Evolutionary conservation across 2,113 vertebrate genomes (phyloP).

Genomic region (Ceratotherium simum): DNA sequence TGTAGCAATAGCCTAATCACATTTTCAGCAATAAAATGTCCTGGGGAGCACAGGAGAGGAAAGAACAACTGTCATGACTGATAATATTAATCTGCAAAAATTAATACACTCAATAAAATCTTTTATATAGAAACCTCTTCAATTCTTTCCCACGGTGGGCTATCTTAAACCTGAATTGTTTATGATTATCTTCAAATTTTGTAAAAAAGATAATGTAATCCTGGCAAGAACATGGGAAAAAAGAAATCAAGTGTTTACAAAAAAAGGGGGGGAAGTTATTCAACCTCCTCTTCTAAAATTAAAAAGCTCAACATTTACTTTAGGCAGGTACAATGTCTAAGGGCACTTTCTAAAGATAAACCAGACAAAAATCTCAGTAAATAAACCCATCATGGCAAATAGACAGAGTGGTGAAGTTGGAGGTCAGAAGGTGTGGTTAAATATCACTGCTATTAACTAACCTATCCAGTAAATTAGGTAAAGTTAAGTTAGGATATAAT

Average conservation of each 20-base stretch:
- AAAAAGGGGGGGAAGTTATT: neutral
- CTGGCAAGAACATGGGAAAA: neutral
- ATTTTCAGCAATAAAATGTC: constrained; percentile 16
- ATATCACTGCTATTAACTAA: neutral
- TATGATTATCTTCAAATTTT: neutral
- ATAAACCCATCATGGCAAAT: neutral
- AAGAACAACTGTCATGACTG: neutral
- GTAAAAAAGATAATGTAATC: neutral
- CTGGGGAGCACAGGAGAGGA: neutral
- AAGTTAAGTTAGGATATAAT: neutral
- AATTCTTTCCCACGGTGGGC: neutral
- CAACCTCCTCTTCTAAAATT: neutral
- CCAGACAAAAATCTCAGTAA: neutral
- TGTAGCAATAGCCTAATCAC: constrained; percentile 50
- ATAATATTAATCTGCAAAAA: constrained; percentile 55
- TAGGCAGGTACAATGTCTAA: neutral
- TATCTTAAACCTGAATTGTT: constrained; percentile 45
- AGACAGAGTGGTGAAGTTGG: neutral
- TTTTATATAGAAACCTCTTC: constrained; percentile 30
- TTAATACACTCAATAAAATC: constrained; percentile 40
- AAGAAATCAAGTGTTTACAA: neutral
- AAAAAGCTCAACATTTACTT: constrained; percentile 20
- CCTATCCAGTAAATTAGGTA: neutral
- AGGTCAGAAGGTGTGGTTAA: neutral
- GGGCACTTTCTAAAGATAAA: neutral